These are phyloP conservation scores for Eremobia ochroleuca DNA, from an alignment of 2,888 invertebrate species.

Conservation along the genomic window DNA sequence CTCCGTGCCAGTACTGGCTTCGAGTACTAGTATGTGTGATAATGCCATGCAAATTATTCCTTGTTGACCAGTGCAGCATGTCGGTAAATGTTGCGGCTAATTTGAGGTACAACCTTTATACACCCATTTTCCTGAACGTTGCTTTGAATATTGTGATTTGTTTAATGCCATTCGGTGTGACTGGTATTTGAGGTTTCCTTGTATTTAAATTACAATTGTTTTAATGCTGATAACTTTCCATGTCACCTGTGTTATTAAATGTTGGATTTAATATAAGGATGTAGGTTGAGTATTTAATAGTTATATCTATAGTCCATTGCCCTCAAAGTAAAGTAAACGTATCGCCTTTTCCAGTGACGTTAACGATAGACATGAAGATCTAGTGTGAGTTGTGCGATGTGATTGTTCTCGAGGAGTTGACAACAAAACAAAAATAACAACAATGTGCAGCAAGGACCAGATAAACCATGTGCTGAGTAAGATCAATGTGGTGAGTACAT, in stretches of 20 bases:
- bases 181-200: slow-evolving; percentile 30
- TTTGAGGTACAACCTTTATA: slow-evolving; percentile 43
- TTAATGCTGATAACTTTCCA: slow-evolving; percentile 6
- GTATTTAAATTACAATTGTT: slow-evolving; percentile 15
- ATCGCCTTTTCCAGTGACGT: slow-evolving; percentile 53
- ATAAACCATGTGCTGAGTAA: slow-evolving; percentile 94
- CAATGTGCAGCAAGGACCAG: slow-evolving; percentile 93
- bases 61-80: slow-evolving; percentile 51
- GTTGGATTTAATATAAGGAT: background rate
- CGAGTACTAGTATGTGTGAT: slow-evolving; percentile 57
- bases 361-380: slow-evolving; percentile 65
- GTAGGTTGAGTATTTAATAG: background rate
- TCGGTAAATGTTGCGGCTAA: slow-evolving; percentile 42
- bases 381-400: slow-evolving; percentile 78
- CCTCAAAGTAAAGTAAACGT: slow-evolving; percentile 71
- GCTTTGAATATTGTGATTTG: slow-evolving; percentile 34
- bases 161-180: slow-evolving; percentile 8
- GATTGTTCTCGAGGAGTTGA: slow-evolving; percentile 72
- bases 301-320: slow-evolving; percentile 28
- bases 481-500: slow-evolving; percentile 93
- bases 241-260: background rate
- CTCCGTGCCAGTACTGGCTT: slow-evolving; percentile 55
- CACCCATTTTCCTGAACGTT: slow-evolving; percentile 29
- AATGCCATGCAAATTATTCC: slow-evolving; percentile 67
- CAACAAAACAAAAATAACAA: slow-evolving; percentile 71